These are phyloP conservation scores for Coptodon bakossiorum DNA, from an alignment of 2,113 vertebrate species.

Conservation along the genomic window DNA sequence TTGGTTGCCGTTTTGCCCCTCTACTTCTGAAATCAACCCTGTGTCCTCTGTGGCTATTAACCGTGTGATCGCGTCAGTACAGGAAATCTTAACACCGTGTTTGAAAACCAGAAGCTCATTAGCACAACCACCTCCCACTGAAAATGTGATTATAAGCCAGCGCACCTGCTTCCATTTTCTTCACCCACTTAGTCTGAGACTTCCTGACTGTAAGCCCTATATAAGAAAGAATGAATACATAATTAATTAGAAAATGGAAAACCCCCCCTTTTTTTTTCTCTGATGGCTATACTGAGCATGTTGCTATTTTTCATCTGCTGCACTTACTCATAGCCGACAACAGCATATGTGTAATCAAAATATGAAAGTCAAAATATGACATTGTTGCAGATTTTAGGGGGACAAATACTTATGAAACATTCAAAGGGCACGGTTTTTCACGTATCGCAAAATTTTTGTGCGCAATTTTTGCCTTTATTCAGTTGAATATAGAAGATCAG, in stretches of 20 bases:
- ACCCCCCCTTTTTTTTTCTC: background rate
- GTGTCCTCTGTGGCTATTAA: background rate
- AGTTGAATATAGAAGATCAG: background rate
- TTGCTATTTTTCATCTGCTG: background rate
- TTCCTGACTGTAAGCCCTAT: background rate
- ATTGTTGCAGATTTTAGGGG: background rate
- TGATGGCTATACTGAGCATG: background rate
- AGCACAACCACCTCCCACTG: background rate
- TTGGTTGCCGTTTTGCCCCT: background rate
- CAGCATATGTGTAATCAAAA: background rate
- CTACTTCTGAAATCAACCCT: background rate
- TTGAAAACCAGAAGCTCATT: background rate
- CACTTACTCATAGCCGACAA: background rate
- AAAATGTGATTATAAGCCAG: background rate
- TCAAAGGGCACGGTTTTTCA: background rate
- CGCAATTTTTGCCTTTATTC: background rate
- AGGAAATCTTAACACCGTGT: background rate
- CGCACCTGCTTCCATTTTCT: background rate
- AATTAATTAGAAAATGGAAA: background rate
- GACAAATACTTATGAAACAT: background rate
- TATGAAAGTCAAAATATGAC: background rate
- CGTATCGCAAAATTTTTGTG: background rate
- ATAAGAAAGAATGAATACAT: background rate
- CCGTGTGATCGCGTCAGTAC: background rate
- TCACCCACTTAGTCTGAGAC: background rate